Evolutionary conservation across 2,888 invertebrate genomes (phyloP), one percentile per base, ranked within the genome.

Genomic region (Coenonympha arcania): DNA sequence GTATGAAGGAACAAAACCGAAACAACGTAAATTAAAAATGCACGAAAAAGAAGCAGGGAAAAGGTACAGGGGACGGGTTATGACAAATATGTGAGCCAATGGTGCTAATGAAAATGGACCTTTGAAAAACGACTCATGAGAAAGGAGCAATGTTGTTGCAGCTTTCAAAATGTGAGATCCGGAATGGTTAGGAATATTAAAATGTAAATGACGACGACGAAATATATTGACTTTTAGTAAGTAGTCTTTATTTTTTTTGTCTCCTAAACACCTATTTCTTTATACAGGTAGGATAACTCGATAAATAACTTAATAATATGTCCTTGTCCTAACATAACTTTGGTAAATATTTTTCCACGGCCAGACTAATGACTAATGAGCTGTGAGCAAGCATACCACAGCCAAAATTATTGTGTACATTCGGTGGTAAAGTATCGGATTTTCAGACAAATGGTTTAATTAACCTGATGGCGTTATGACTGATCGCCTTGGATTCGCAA

Each of bases 31-130:
- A 84, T 85, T 83, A 83, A 85, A 85, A 84, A 84, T 76, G 76
- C 69, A 66, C 68, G 68, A 80, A 85, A 85, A 84, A 79, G 71
- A 73, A 81, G 64, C 70, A 76, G 62, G 69, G 62, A 54, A 47
- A 15, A 26, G 28, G 66, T 62, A 62, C 68, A 65, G 69, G 70
- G 71, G 74, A 72, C 74, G 70, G 74, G 86, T 83, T 85, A 85
- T 86, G 86, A 86, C 86, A 86, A 85, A 85, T 85, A 86, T 85
- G 86, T 84, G 82, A 84, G 78, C 76, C 76, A 76, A 80, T 79
- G 79, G 73, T 70, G 83, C 73, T 85, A 85, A 86, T 86, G 83
- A 86, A 86, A 84, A 81, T 75, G 79, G 76, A 79, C 77, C 74
- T 77, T 82, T 79, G 31, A 45, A 50, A 69, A 74, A 76, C 74